phyloP scores from a whole-genome alignment of 2,797 vertebrate genomes.

The Vultur gryphus region DNA sequence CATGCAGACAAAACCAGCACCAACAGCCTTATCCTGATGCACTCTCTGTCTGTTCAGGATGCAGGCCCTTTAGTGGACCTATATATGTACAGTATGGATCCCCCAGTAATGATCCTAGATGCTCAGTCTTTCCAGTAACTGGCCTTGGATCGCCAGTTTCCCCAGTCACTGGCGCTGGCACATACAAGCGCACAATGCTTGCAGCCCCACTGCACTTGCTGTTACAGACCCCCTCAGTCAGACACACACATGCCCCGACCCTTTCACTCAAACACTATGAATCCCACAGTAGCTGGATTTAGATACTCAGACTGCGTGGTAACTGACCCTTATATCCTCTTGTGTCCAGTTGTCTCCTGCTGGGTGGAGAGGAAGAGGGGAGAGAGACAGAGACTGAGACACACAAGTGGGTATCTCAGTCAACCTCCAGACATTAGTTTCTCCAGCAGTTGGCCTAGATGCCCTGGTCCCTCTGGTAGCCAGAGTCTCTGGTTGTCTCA shows the following conservation, averaged over 20 bases:
- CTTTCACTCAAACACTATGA: background rate
- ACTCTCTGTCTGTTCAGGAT: background rate
- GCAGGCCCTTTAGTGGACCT: background rate
- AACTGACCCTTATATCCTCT: background rate
- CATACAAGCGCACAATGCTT: rapidly evolving
- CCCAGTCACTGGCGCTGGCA: background rate
- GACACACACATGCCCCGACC: rapidly evolving
- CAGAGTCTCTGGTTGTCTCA: background rate
- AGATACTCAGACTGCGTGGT: background rate
- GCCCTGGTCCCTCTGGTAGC: background rate
- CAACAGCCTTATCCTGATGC: background rate
- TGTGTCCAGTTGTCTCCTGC: background rate
- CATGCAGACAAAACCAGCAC: background rate
- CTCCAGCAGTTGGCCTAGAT: background rate
- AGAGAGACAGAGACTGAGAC: background rate
- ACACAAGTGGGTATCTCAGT: background rate
- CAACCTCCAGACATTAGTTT: background rate
- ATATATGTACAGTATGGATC: background rate
- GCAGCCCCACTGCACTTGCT: background rate
- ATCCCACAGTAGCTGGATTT: background rate
- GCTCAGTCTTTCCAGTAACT: background rate
- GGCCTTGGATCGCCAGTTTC: background rate
- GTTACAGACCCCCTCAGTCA: background rate
- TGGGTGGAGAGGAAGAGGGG: background rate
- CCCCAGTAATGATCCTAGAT: no score